Base-by-base conservation (phyloP, 2,113 vertebrate genomes). In the Paramormyrops kingsleyae region DNA sequence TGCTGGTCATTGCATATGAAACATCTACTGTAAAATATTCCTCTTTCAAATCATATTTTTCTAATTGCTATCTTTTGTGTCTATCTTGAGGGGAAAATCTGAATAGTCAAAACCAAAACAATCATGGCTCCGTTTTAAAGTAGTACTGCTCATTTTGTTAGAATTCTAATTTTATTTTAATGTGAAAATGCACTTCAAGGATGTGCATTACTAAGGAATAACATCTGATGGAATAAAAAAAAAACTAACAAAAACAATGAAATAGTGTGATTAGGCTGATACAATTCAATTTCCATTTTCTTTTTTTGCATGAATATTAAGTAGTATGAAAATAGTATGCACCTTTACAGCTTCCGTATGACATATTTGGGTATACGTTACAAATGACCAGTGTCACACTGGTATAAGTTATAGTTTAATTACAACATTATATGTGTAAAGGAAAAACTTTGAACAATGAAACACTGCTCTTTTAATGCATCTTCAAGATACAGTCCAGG, bases 141-240 rank as follows among this genome's bases (percentile, higher is more conserved):
- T 17, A 46, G 50, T 52, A 19, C 47, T 0, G 5, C 50, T 59
- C 42, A 49, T 59, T 83, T 89, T 56, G 35, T 59, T 83, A 56
- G 77, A 39, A 44, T n/a, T 56, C 88, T 59, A 31, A 89, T 84
- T 89, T 47, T 44, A 35, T 59, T 84, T 84, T 42, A 84, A 59
- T 47, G 12, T 24, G 77, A 42, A 31, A 85, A 8, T 17, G 47
- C 31, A 83, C 80, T 46, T 39, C 27, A 47, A 80, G 49, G 89
- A 27, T 59, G 52, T 46, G 49, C n/a, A 84, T 31, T n/a, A 21
- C 21, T 59, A 80, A 84, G 42, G 88, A 89, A 89, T 44, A 83
- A 35, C 39, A 44, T 49, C 21, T 74, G 31, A 17, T 15, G 13
- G 50, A 15, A 52, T 52, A 17, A 52, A 52, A 17, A 8, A 44